A percentile compares a stretch with the other conserved stretches of the same genome.
Evolutionary conservation across 2,113 vertebrate species (phyloP).

Genomic region (Labeo catla): DNA sequence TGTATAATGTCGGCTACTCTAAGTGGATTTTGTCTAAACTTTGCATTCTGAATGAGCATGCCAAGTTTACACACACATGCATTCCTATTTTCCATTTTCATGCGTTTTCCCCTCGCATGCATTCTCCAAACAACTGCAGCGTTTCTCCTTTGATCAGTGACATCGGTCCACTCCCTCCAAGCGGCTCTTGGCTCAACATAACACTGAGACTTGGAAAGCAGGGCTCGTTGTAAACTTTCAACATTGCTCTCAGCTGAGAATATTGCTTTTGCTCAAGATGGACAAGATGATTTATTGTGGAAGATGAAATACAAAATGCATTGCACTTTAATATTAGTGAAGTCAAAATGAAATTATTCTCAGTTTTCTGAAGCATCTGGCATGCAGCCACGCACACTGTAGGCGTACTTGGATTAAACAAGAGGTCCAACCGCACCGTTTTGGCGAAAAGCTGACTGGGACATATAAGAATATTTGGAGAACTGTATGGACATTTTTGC

Average conservation of each 20-base stretch:
- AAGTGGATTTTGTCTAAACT: conserved; percentile 32
- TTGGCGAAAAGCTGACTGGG: background rate
- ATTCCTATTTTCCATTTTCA: conserved; percentile 16
- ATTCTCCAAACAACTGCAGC: conserved; percentile 19
- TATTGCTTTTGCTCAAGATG: background rate
- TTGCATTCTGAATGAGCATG: conserved; percentile 1
- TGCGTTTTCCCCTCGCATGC: background rate
- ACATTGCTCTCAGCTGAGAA: background rate
- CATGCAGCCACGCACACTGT: background rate
- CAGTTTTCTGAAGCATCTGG: background rate
- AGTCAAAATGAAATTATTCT: background rate
- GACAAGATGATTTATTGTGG: background rate
- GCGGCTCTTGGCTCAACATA: background rate
- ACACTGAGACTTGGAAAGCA: conserved; percentile 2
- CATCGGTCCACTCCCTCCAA: background rate
- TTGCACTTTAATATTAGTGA: background rate
- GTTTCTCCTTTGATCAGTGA: conserved; percentile 5
- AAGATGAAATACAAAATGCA: conserved; percentile 6
- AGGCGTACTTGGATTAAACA: background rate
- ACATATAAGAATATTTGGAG: conserved; percentile 4
- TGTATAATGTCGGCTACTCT: background rate
- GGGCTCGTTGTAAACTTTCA: conserved; percentile 10
- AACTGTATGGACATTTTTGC: conserved; percentile 14
- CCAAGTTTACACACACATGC: conserved; percentile 7
- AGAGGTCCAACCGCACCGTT: background rate